Evolutionary conservation across 2,797 vertebrate species (phyloP).

Genomic region (Botia kubotai): DNA sequence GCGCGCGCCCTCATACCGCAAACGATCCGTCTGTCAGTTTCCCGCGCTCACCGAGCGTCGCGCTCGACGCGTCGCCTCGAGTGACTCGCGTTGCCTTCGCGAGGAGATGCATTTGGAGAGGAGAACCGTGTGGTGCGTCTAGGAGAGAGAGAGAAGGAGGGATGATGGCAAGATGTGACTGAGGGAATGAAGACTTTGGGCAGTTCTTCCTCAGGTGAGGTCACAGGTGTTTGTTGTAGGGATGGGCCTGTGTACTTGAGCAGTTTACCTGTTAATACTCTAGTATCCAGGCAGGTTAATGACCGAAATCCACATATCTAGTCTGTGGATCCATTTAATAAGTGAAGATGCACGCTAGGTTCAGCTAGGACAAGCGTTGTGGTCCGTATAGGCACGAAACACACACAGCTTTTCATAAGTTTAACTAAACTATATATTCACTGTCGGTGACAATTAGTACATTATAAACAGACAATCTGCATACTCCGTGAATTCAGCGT

Average conservation of each 20-base stretch:
- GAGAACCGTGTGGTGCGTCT: slow-evolving; percentile 62
- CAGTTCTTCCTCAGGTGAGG: not conserved
- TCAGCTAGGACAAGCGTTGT: not conserved
- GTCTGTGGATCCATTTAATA: not conserved
- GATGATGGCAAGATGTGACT: slow-evolving; percentile 29
- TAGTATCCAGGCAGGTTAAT: not conserved
- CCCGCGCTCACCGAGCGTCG: slow-evolving; percentile 23
- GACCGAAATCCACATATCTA: not conserved
- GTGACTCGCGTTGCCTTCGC: not conserved
- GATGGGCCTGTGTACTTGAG: not conserved
- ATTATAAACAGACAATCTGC: slow-evolving; percentile 10
- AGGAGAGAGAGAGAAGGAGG: slow-evolving; percentile 41
- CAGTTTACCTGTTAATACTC: not conserved
- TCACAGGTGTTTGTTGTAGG: not conserved
- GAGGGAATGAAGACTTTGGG: not conserved
- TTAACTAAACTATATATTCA: not conserved
- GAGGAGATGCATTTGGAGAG: no score
- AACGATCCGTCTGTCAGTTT: slow-evolving; percentile 45
- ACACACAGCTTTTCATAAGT: not conserved
- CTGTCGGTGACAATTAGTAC: not conserved
- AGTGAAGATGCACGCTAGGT: not conserved
- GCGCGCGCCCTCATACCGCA: slow-evolving; percentile 49
- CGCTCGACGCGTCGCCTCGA: slow-evolving; percentile 50
- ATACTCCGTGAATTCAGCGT: slow-evolving; percentile 23
- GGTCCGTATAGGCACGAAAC: not conserved